A percentile compares a stretch with the other conserved stretches of the same genome.
Evolutionary conservation across 2,888 invertebrate species (phyloP).

Genomic region (Oscheius sp.): DNA sequence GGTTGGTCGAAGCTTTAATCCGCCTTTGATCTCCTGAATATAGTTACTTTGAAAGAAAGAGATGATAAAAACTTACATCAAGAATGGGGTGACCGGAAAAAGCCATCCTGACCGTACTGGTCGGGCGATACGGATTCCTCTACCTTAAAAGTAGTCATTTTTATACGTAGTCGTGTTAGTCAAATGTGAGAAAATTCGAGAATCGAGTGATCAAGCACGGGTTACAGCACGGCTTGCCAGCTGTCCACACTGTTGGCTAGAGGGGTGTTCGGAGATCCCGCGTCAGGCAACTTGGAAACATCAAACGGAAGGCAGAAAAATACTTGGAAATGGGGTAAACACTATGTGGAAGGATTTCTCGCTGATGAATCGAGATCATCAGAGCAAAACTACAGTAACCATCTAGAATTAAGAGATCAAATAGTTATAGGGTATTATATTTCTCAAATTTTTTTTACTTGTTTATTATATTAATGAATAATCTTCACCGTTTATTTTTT

Average conservation of each 20-base stretch:
- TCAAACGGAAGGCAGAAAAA: slow-evolving; percentile 3
- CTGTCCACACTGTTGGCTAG: not conserved
- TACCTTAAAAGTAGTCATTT: slow-evolving; percentile 2
- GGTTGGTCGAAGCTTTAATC: slow-evolving; percentile 64
- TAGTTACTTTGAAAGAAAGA: too few species aligned
- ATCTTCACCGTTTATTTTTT: not conserved
- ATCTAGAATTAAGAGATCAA: too few species aligned
- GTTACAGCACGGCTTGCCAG: not conserved
- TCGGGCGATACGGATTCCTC: not conserved
- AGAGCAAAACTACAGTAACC: too few species aligned
- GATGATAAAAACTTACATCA: slow-evolving; percentile 25
- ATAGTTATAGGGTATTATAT: too few species aligned
- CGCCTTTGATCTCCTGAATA: slow-evolving; percentile 62
- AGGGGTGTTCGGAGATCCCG: not conserved
- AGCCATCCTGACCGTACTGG: slow-evolving; percentile 14
- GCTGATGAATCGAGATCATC: too few species aligned
- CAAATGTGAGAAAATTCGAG: slow-evolving; percentile 1
- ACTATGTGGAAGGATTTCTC: too few species aligned
- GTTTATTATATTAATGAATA: not conserved
- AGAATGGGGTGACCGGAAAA: slow-evolving; percentile 29
- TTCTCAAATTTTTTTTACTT: not conserved
- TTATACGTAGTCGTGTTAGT: not conserved
- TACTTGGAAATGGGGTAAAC: not conserved
- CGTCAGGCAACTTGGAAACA: not conserved
- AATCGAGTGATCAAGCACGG: slow-evolving; percentile 7